Conservation (phyloP, 2,888 invertebrate species). For the Ganaspis brasiliensis region DNA sequence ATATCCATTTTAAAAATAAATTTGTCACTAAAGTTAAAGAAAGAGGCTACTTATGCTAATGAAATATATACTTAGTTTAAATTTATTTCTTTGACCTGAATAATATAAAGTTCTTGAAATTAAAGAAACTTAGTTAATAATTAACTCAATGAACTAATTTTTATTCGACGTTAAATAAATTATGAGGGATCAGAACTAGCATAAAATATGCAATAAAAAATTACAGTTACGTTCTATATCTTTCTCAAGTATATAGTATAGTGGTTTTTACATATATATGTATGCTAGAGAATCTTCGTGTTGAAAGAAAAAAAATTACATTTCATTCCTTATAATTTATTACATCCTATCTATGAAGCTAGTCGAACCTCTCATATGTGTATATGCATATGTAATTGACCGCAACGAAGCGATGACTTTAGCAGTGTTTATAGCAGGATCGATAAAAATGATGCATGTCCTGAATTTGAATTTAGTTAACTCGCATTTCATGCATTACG, state of each 20-base stretch:
- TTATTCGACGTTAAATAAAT: not conserved
- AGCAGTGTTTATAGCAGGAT: conserved; percentile 31
- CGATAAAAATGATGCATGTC: conserved; percentile 15
- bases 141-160: not conserved
- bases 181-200: too few relatives aligned
- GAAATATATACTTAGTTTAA: not conserved
- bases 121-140: not conserved
- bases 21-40: not conserved
- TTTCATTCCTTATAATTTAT: conserved; percentile 17
- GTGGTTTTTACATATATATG: too few relatives aligned
- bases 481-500: conserved; percentile 6
- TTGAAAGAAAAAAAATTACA: not conserved
- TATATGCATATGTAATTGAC: conserved; percentile 20
- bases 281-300: not conserved
- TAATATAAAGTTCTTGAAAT: not conserved
- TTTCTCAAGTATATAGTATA: too few relatives aligned
- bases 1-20: too few relatives aligned
- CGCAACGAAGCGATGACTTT: conserved; percentile 21
- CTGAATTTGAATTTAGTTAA: conserved; percentile 16
- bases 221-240: too few relatives aligned
- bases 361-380: not conserved
- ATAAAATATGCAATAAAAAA: too few relatives aligned
- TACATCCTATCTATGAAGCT: conserved; percentile 9
- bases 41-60: not conserved
- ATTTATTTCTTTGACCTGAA: not conserved